Base-by-base conservation (phyloP, 2,797 vertebrate species). In the Chiroxiphia lanceolata region DNA sequence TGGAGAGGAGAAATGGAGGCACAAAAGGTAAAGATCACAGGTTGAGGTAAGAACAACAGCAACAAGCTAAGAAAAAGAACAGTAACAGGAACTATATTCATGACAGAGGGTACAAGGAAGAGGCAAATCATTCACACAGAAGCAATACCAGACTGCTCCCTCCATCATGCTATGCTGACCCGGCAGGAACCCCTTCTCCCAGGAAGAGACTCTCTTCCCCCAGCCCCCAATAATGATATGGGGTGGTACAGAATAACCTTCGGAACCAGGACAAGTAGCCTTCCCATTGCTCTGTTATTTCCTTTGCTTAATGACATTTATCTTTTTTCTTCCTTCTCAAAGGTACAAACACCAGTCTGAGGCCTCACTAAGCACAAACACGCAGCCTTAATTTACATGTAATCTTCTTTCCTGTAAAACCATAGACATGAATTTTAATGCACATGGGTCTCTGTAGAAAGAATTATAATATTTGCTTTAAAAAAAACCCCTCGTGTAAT, bases 101-200 rank as follows among this genome's bases (percentile, higher is more conserved):
- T 21, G 19, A 38, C 3, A 44, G 64, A 53, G 51, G 0, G 50
- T 50, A 70, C 15, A 25, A 63, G 56, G n/a, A 50, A 56, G 48
- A 27, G 18, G 4, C 0, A 0, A 56, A 44, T 50, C 22, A 57
- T 25, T 51, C n/a, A 18, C 9, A 31, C 23, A 25, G n/a, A 77
- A 77, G 3, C 6, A 50, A 18, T 11, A 20, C 8, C 2, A 0
- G 0, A 15, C 11, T 11, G 9, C 15, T 36, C 8, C 36, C 27
- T 29, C 42, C 34, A 29, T 16, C 33, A 38, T 2, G 4, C 36
- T 50, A 3, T 15, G 36, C 16, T 13, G 19, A 12, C 11, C 13
- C 8, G 6, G 27, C 74, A 51, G 16, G 51, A 23, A 36, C 27
- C 6, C 13, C 21, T 45, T 45, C 31, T 64, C 31, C 29, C 20